Evolutionary conservation across 2,113 vertebrate species (phyloP).

Genomic region (Burhinus oedicnemus): DNA sequence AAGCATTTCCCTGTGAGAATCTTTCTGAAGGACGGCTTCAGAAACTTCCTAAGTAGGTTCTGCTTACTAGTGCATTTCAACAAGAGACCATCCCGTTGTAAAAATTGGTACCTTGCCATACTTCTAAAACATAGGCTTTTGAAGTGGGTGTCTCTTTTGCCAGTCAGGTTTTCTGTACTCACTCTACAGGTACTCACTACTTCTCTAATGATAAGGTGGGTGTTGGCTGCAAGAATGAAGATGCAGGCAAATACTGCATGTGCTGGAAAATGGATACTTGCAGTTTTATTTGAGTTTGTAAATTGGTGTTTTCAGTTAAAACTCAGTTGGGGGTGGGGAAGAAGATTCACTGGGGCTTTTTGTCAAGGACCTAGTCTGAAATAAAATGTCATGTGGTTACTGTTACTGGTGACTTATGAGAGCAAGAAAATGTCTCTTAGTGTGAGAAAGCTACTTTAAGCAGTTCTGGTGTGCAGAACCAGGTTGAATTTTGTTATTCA

Average conservation of each 20-base stretch:
- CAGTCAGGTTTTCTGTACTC: neutral
- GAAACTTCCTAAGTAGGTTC: neutral
- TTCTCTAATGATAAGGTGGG: neutral
- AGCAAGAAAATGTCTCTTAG: neutral
- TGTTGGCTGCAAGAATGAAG: neutral
- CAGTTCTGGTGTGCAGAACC: neutral
- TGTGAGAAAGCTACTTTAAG: neutral
- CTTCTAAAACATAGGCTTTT: neutral
- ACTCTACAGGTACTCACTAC: neutral
- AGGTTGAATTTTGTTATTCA: neutral
- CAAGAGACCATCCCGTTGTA: fast-evolving
- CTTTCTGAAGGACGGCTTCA: neutral
- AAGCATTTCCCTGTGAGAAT: neutral
- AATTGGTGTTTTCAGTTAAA: neutral
- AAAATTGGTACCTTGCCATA: neutral
- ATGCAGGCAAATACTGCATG: neutral
- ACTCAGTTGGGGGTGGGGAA: fast-evolving
- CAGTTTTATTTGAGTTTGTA: neutral
- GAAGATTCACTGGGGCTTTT: neutral
- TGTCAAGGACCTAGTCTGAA: neutral
- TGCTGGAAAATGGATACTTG: neutral
- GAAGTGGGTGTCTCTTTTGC: neutral
- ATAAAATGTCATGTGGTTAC: neutral
- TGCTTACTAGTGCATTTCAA: neutral
- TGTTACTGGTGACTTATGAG: neutral